Evolutionary conservation across 2,113 vertebrate species (phyloP).

Genomic region (Chamaetylas fuelleborni): DNA sequence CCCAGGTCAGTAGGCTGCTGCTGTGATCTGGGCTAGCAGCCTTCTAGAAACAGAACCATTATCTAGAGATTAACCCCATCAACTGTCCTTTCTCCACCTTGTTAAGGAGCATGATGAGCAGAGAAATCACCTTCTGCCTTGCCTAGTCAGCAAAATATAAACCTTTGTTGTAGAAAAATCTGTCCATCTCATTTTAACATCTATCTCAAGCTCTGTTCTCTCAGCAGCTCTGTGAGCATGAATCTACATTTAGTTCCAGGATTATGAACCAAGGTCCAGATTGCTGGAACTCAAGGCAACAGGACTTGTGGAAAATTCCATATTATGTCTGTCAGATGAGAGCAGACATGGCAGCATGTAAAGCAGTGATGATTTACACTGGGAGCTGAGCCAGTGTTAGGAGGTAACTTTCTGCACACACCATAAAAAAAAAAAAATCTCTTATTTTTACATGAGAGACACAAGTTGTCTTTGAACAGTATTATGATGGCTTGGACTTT

Average conservation of each 20-base stretch:
- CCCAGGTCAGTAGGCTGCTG: neutral
- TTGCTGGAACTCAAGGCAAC: slow-evolving; percentile 2
- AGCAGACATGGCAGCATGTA: neutral
- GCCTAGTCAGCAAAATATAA: neutral
- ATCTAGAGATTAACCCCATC: neutral
- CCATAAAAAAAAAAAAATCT: neutral
- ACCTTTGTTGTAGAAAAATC: neutral
- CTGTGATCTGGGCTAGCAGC: neutral
- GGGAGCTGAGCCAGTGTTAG: slow-evolving; percentile 32
- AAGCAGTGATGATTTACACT: slow-evolving; percentile 15
- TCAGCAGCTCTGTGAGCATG: neutral
- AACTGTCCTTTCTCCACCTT: neutral
- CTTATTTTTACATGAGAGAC: neutral
- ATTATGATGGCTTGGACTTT: neutral
- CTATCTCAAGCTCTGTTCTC: neutral
- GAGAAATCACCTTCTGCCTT: neutral
- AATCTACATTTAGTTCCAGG: neutral
- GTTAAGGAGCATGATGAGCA: neutral
- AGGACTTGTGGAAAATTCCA: slow-evolving; percentile 44
- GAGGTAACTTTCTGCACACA: neutral
- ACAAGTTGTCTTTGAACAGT: neutral
- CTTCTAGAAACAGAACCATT: neutral
- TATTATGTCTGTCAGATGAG: slow-evolving; percentile 4
- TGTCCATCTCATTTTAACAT: neutral
- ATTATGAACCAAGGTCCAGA: slow-evolving; percentile 31